phyloP scores from a whole-genome alignment of 1,140 invertebrate genomes.

The Lordiphosa stackelbergi region DNA sequence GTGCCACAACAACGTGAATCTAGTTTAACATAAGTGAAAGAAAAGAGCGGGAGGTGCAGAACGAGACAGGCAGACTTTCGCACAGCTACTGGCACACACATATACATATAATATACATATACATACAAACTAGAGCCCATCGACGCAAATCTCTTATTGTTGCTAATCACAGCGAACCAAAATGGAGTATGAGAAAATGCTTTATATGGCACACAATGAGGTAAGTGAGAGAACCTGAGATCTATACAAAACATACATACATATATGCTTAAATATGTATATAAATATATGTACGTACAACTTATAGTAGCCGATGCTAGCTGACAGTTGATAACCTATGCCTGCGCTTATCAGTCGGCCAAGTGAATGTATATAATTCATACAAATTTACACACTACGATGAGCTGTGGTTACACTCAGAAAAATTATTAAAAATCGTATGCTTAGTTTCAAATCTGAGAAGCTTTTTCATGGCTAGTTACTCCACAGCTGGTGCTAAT shows the following conservation, averaged over 20 bases:
- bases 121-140: conserved; percentile 20
- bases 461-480: too few relatives aligned
- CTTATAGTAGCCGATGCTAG: conserved; percentile 31
- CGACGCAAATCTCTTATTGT: conserved; percentile 27
- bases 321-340: conserved; percentile 51
- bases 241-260: background rate
- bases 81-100: conserved; percentile 9
- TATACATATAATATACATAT: conserved; percentile 20
- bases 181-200: conserved; percentile 73
- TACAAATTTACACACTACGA: conserved; percentile 5
- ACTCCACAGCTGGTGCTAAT: too few relatives aligned
- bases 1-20: conserved; percentile 27
- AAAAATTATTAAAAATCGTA: too few relatives aligned
- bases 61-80: conserved; percentile 33
- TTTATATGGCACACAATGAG: conserved; percentile 54
- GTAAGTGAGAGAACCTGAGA: conserved; percentile 37
- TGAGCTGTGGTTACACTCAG: too few relatives aligned
- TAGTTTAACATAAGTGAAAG: conserved; percentile 39
- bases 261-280: conserved; percentile 7
- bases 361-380: background rate
- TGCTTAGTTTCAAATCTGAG: too few relatives aligned
- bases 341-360: conserved; percentile 41
- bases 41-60: conserved; percentile 29
- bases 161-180: conserved; percentile 28
- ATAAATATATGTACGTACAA: conserved; percentile 6